Percentiles rank a stretch among this genome's conserved stretches.
Conservation (phyloP, 1,140 invertebrate species). For the Psilanteris sp. region DNA sequence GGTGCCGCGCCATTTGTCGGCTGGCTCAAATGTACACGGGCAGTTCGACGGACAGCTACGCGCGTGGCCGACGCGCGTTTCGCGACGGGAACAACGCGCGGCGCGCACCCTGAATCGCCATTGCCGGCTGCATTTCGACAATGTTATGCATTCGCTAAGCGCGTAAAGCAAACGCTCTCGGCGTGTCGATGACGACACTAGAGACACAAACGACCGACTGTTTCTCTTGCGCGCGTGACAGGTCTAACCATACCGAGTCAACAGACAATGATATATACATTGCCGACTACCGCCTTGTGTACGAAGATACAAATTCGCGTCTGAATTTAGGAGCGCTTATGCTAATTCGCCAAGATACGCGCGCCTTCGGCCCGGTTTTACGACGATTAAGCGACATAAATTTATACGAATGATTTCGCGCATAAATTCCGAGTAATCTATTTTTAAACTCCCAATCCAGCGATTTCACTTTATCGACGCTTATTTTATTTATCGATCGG, state of each 20-base stretch:
- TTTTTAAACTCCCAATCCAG: no score
- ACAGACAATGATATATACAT: slow-evolving; percentile 52
- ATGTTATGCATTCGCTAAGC: slow-evolving; percentile 64
- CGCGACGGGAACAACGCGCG: slow-evolving; percentile 19
- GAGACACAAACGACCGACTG: slow-evolving; percentile 56
- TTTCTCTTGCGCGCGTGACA: slow-evolving; percentile 53
- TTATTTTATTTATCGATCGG: no score
- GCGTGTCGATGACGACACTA: slow-evolving; percentile 64
- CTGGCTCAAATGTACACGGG: slow-evolving; percentile 43
- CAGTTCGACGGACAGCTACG: slow-evolving; percentile 9
- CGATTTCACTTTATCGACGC: no score
- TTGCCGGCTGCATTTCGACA: slow-evolving; percentile 58
- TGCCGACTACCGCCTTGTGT: slow-evolving; percentile 27
- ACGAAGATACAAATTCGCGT: slow-evolving; percentile 34
- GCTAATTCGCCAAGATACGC: slow-evolving; percentile 27
- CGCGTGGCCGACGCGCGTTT: slow-evolving; percentile 20
- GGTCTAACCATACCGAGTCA: slow-evolving; percentile 41
- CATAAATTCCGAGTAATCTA: no score
- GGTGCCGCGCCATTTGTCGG: slow-evolving; percentile 52
- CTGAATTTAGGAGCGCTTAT: slow-evolving; percentile 42
- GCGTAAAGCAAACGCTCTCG: slow-evolving; percentile 65
- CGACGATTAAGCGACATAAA: no score
- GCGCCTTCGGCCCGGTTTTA: no score
- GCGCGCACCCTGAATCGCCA: slow-evolving; percentile 31
- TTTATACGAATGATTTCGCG: no score